phyloP scores from a whole-genome alignment of 92 coral and sea anemone genomes.

The Palythoa caribaeorum region DNA sequence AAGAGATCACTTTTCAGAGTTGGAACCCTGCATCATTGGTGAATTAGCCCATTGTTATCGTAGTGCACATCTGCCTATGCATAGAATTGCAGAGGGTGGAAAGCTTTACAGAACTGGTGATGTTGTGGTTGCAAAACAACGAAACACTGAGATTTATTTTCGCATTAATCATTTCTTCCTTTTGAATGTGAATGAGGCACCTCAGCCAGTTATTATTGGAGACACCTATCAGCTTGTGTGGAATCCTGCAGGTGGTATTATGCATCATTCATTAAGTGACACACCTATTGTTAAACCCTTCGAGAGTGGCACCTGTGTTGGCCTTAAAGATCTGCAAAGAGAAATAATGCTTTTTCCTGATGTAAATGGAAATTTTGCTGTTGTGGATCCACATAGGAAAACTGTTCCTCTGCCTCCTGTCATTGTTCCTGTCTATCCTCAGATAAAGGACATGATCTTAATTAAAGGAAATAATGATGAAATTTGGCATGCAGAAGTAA shows the following conservation, averaged over 20 bases:
- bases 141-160: slow-evolving; percentile 55
- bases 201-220: slow-evolving; percentile 57
- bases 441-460: slow-evolving; percentile 49
- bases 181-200: slow-evolving; percentile 53
- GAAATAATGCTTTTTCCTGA: slow-evolving; percentile 69
- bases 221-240: slow-evolving; percentile 60
- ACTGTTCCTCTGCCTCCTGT: slow-evolving; percentile 64
- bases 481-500: slow-evolving; percentile 57
- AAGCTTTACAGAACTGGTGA: slow-evolving; percentile 63
- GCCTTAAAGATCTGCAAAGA: slow-evolving; percentile 56
- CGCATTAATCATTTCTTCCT: slow-evolving; percentile 52
- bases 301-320: slow-evolving; percentile 49
- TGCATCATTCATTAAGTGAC: slow-evolving; percentile 70
- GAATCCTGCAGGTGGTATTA: slow-evolving; percentile 56
- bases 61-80: slow-evolving; percentile 70
- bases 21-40: slow-evolving; percentile 34
- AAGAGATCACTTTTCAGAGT: slow-evolving; percentile 21
- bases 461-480: slow-evolving; percentile 52
- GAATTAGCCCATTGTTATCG: slow-evolving; percentile 57
- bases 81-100: slow-evolving; percentile 58
- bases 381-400: slow-evolving; percentile 64
- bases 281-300: slow-evolving; percentile 66
- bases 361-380: slow-evolving; percentile 62
- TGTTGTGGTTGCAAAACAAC: slow-evolving; percentile 54
- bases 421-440: slow-evolving; percentile 66